A percentile compares a stretch with the other conserved stretches of the same genome.
Conservation (phyloP, 1,140 invertebrate genomes). For the Agrilus planipennis region DNA sequence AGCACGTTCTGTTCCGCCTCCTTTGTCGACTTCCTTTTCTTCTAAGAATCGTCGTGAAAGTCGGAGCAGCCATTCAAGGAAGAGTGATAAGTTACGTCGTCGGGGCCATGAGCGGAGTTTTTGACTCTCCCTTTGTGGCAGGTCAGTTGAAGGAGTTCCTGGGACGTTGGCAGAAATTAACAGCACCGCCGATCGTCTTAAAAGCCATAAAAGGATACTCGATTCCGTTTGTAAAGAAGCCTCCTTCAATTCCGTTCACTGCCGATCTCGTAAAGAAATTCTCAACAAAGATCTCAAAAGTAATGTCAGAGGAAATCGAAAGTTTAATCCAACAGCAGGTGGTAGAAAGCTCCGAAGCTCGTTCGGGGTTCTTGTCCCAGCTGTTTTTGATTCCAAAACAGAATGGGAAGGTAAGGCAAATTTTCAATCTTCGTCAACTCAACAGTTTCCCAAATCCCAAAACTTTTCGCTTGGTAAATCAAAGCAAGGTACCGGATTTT, state of each 20-base stretch:
- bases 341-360: background rate
- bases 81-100: background rate
- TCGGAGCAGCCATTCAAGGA: too few relatives aligned
- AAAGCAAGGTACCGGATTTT: background rate
- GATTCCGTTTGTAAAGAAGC: slow-evolving; percentile 1
- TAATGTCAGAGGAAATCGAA: slow-evolving; percentile 3
- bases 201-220: slow-evolving; percentile 3
- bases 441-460: background rate
- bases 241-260: background rate
- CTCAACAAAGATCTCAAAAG: background rate
- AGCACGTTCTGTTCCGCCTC: background rate
- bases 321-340: background rate
- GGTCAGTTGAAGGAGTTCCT: background rate
- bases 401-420: slow-evolving; percentile 1
- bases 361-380: background rate
- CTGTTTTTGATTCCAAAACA: slow-evolving; percentile 4
- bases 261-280: background rate
- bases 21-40: background rate
- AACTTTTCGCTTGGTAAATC: background rate
- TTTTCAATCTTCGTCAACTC: background rate
- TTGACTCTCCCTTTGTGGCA: background rate
- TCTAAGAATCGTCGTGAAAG: too few relatives aligned
- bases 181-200: background rate
- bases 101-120: background rate
- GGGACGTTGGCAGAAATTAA: background rate